Percentiles rank a stretch among this genome's conserved stretches.
phyloP scores from a whole-genome alignment of 1,140 invertebrate species.

The Portunus trituberculatus region DNA sequence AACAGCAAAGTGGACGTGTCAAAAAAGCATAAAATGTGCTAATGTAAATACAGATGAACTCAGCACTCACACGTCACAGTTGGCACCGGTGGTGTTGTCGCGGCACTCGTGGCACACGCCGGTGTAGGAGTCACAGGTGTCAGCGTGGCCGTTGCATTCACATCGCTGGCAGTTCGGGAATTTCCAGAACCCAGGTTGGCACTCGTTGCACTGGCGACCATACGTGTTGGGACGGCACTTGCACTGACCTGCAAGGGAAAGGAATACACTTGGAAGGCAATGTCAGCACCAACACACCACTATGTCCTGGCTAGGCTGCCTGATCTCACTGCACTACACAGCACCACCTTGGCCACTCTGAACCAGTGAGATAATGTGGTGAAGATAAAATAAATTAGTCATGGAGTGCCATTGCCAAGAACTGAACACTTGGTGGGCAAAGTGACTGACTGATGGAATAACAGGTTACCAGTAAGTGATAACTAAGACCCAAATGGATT shows the following conservation, averaged over 20 bases:
- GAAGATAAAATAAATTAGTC: no score
- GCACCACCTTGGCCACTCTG: no score
- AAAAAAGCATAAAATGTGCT: background rate
- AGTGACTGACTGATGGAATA: no score
- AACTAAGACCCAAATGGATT: no score
- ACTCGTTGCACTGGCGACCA: constrained; percentile 95
- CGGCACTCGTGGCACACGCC: constrained; percentile 95
- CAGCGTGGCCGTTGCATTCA: constrained; percentile 98
- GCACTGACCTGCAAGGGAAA: constrained; percentile 89
- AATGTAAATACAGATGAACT: background rate
- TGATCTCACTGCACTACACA: no score
- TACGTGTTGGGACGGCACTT: constrained; percentile 96
- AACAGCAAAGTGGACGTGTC: background rate
- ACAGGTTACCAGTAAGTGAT: no score
- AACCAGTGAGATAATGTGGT: no score
- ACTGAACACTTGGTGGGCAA: no score
- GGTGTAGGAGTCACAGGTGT: constrained; percentile 93
- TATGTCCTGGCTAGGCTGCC: background rate
- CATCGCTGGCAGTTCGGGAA: constrained; percentile 97
- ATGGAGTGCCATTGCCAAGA: no score
- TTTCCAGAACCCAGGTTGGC: constrained; percentile 96
- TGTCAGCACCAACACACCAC: background rate
- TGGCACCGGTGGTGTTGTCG: constrained; percentile 92
- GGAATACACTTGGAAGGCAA: background rate
- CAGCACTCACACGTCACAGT: constrained; percentile 86